Evolutionary conservation across 2,797 vertebrate species (phyloP).

Genomic region (Acipenser ruthenus): DNA sequence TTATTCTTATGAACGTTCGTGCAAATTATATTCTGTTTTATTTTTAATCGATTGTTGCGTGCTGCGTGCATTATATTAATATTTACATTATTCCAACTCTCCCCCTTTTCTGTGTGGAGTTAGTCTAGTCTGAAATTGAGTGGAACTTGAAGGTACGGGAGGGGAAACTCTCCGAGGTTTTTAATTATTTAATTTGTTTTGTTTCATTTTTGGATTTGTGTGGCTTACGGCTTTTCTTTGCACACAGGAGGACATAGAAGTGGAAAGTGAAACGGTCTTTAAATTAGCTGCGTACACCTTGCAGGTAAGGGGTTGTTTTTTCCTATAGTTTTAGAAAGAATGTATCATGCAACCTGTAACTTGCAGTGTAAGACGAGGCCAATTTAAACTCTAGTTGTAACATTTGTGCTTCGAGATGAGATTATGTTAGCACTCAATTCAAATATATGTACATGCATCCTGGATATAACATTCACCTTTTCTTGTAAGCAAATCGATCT

Average conservation of each 20-base stretch:
- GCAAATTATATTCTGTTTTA: not conserved
- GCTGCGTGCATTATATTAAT: not conserved
- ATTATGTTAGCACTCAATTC: no score
- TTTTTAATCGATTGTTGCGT: not conserved
- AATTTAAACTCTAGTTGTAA: no score
- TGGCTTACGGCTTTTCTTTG: conserved; percentile 11
- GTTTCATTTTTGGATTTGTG: not conserved
- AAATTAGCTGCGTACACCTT: conserved; percentile 84
- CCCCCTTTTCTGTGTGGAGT: conserved; percentile 19
- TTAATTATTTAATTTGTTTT: not conserved
- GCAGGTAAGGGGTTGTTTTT: conserved; percentile 71
- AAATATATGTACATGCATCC: no score
- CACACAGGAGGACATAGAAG: conserved; percentile 78
- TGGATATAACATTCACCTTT: no score
- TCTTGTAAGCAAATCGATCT: no score
- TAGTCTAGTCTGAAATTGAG: conserved; percentile 67
- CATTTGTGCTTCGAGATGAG: no score
- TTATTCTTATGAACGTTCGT: accelerated
- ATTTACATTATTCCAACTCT: conserved; percentile 2
- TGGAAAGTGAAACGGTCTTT: conserved; percentile 83
- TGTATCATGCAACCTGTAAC: not conserved
- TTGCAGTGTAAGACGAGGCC: no score
- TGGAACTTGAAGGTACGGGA: conserved; percentile 57
- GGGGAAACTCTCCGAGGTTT: conserved; percentile 23
- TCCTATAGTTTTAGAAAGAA: not conserved